Conservation (phyloP, 2,113 vertebrate genomes). For the Tyto alba region DNA sequence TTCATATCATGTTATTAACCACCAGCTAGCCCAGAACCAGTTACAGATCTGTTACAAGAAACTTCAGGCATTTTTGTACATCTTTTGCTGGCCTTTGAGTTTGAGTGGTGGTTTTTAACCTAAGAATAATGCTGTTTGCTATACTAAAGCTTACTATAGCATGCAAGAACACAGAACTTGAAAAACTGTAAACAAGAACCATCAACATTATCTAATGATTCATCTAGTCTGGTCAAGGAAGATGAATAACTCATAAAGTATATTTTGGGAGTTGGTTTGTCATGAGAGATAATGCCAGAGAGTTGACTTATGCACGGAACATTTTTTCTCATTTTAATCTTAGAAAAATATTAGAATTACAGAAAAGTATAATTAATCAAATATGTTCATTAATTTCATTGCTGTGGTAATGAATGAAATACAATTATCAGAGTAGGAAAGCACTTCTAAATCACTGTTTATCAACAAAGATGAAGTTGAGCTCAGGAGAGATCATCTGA, state of each 20-base stretch:
- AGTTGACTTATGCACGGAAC: background rate
- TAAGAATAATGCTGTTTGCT: background rate
- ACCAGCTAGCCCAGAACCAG: background rate
- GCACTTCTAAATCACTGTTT: background rate
- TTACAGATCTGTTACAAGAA: background rate
- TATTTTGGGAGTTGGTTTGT: background rate
- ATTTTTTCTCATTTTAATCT: background rate
- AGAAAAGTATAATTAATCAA: background rate
- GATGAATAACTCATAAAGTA: background rate
- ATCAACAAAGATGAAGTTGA: background rate
- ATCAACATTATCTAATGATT: background rate
- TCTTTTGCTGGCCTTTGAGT: background rate
- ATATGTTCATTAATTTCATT: background rate
- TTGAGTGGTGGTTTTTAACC: background rate
- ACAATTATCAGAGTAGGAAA: background rate
- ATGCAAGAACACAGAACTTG: background rate
- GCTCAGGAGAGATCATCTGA: background rate
- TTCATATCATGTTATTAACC: background rate
- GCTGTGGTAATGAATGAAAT: background rate
- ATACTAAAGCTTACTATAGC: background rate
- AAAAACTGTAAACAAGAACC: background rate
- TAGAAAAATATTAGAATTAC: background rate
- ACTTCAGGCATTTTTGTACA: background rate
- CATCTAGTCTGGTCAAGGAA: background rate
- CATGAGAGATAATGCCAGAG: background rate